Evolutionary conservation across 2,113 vertebrate species (phyloP).

Genomic region (Pleuronectes platessa): DNA sequence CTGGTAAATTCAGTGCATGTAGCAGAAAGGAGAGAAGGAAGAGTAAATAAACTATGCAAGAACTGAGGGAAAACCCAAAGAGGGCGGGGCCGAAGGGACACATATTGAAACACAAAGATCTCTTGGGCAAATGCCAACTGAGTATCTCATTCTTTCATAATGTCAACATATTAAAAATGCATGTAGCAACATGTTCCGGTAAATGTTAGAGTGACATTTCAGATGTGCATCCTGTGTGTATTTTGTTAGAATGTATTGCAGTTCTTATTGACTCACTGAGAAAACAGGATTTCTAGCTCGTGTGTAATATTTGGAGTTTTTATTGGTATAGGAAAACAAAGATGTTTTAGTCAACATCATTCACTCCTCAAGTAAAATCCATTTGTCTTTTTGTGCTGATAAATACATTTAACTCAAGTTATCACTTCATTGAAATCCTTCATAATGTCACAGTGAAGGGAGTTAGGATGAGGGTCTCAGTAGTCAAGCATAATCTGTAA

Average conservation of each 20-base stretch:
- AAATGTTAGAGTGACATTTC: conserved; percentile 69
- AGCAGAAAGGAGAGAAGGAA: neutral
- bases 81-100: neutral
- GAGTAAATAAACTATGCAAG: neutral
- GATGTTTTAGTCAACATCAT: neutral
- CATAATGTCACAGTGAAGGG: too few relatives aligned
- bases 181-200: conserved; percentile 47
- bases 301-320: neutral
- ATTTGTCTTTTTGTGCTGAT: neutral
- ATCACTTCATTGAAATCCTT: too few relatives aligned
- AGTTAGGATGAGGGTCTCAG: too few relatives aligned
- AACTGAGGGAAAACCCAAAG: neutral
- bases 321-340: conserved; percentile 14
- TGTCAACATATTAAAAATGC: conserved; percentile 70
- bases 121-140: conserved; percentile 41
- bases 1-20: neutral
- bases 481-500: too few relatives aligned
- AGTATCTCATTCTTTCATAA: conserved; percentile 38
- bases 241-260: conserved; percentile 4
- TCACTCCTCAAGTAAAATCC: neutral
- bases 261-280: conserved; percentile 22
- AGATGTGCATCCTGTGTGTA: conserved; percentile 4
- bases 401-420: too few relatives aligned
- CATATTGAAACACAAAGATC: conserved; percentile 40
- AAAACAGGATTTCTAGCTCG: neutral